Conservation (phyloP, 2,888 invertebrate genomes). For the Tenthredo notha region DNA sequence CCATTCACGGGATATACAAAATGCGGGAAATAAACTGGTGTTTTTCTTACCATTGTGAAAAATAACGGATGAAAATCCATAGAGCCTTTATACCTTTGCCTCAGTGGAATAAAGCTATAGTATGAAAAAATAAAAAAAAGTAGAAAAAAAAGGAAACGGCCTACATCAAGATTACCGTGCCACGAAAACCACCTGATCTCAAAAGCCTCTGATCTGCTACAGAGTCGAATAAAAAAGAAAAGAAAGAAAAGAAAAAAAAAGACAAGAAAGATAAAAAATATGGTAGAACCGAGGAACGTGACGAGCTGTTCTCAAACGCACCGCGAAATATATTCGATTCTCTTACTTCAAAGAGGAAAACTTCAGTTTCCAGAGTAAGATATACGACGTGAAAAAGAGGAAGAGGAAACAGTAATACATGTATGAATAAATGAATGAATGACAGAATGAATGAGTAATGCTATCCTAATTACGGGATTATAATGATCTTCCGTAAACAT, state of each 20-base stretch:
- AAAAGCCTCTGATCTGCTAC: constrained; percentile 38
- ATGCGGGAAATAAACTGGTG: background rate
- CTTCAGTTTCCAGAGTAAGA: background rate
- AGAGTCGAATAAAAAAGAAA: background rate
- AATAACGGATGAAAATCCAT: background rate
- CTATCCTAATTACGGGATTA: too few relatives aligned
- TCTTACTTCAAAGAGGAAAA: constrained; percentile 1
- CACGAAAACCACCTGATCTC: constrained; percentile 31
- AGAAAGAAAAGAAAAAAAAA: background rate
- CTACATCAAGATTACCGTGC: background rate
- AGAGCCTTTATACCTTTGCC: background rate
- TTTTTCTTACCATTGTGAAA: background rate
- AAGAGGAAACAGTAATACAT: background rate
- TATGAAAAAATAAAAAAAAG: background rate
- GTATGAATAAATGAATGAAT: constrained; percentile 18
- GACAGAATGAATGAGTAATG: background rate
- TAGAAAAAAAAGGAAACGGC: background rate
- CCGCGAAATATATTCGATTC: constrained; percentile 31
- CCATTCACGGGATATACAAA: background rate
- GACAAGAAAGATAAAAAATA: background rate
- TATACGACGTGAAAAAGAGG: background rate
- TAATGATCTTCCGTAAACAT: background rate
- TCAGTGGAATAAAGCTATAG: background rate
- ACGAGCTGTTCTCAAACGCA: constrained; percentile 13
- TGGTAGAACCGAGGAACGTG: constrained; percentile 6